Evolutionary conservation across 2,113 vertebrate species (phyloP).

Genomic region (Atherinomorus stipes): DNA sequence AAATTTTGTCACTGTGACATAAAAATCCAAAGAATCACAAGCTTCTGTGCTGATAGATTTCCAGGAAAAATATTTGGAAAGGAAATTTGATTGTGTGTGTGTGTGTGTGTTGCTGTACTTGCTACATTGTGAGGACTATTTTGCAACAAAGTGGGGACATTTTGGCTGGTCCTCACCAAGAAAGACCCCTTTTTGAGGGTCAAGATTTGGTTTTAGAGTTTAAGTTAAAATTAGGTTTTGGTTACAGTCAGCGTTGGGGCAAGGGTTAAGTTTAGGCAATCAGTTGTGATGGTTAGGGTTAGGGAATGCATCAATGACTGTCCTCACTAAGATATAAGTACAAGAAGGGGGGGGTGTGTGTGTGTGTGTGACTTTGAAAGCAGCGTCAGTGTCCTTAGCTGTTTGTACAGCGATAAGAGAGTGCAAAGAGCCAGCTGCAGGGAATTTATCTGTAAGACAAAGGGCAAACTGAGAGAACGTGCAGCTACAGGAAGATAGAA

Average conservation of each 20-base stretch:
- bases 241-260: too few relatives aligned
- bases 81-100: neutral
- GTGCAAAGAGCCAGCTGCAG: conserved; percentile 46
- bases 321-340: too few relatives aligned
- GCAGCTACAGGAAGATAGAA: conserved; percentile 10
- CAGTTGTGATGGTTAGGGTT: too few relatives aligned
- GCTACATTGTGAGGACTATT: too few relatives aligned
- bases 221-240: too few relatives aligned
- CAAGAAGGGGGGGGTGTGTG: neutral
- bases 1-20: conserved; percentile 57
- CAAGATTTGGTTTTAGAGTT: too few relatives aligned
- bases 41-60: conserved; percentile 1
- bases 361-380: conserved; percentile 26
- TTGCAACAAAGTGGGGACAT: too few relatives aligned
- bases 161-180: too few relatives aligned
- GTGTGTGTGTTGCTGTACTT: conserved; percentile 11
- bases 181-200: too few relatives aligned
- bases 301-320: too few relatives aligned
- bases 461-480: conserved; percentile 36
- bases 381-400: conserved; percentile 20
- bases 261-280: too few relatives aligned
- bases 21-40: neutral
- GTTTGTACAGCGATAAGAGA: conserved; percentile 63
- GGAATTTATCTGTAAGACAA: conserved; percentile 63
- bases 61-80: conserved; percentile 1